Evolutionary conservation across 1,140 invertebrate species (phyloP).

Genomic region (Eumaeus atala): DNA sequence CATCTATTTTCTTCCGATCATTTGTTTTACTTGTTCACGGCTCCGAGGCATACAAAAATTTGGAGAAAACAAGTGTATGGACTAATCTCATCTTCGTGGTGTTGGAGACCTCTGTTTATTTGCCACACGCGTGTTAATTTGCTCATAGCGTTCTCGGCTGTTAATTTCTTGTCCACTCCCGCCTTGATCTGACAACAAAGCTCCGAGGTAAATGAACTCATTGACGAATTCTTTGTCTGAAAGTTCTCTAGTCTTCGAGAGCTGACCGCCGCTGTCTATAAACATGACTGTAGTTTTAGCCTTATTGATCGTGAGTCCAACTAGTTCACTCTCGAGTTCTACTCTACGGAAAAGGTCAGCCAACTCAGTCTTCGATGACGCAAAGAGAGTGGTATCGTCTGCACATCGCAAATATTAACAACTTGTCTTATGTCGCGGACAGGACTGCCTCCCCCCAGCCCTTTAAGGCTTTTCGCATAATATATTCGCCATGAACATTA

Average conservation of each 20-base stretch:
- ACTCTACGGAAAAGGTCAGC: slow-evolving; percentile 16
- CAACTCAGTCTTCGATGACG: slow-evolving; percentile 8
- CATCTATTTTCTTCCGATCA: too few species aligned
- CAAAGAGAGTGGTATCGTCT: slow-evolving; percentile 20
- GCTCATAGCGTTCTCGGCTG: too few species aligned
- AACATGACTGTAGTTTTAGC: slow-evolving; percentile 21
- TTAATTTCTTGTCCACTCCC: slow-evolving; percentile 11
- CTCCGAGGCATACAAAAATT: too few species aligned
- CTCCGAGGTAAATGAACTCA: slow-evolving; percentile 18
- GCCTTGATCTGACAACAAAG: slow-evolving; percentile 6
- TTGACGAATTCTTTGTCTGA: slow-evolving; percentile 12
- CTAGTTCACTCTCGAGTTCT: slow-evolving; percentile 13
- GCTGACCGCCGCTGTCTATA: slow-evolving; percentile 7
- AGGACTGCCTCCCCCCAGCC: slow-evolving; percentile 15
- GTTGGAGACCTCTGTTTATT: too few species aligned
- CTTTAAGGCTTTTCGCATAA: slow-evolving; percentile 15
- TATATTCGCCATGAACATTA: slow-evolving; percentile 20
- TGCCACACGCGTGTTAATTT: too few species aligned
- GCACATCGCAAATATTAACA: slow-evolving; percentile 19
- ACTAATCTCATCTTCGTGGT: too few species aligned
- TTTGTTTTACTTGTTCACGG: too few species aligned
- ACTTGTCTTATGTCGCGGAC: slow-evolving; percentile 12
- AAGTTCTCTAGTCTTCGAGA: slow-evolving; percentile 9
- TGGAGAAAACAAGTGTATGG: too few species aligned
- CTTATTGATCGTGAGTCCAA: slow-evolving; percentile 19